Conservation (phyloP, 2,888 invertebrate species). For the Mythimna impura region DNA sequence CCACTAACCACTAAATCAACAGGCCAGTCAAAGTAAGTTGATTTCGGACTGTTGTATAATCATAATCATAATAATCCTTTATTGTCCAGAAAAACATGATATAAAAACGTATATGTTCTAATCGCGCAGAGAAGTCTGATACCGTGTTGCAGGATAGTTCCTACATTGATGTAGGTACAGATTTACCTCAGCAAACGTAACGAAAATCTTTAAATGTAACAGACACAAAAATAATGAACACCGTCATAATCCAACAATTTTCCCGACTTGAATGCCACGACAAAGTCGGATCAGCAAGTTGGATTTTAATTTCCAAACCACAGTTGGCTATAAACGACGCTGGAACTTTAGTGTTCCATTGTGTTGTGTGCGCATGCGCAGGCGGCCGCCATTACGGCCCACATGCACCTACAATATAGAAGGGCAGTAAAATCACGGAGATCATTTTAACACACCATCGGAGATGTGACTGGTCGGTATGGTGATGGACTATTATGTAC, state of each 20-base stretch:
- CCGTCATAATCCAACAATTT: constrained; percentile 42
- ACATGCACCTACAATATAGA: constrained; percentile 72
- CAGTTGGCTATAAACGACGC: constrained; percentile 86
- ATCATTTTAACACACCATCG: constrained; percentile 68
- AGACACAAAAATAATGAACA: constrained; percentile 19
- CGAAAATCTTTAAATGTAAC: not conserved
- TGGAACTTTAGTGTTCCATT: constrained; percentile 88
- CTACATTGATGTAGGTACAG: not conserved
- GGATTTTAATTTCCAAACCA: constrained; percentile 91
- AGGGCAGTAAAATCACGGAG: constrained; percentile 76
- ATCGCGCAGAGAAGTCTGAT: too few relatives aligned
- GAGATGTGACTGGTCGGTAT: constrained; percentile 61
- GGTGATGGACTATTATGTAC: constrained; percentile 19
- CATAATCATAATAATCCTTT: too few relatives aligned
- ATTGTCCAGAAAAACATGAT: too few relatives aligned
- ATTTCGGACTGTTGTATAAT: too few relatives aligned
- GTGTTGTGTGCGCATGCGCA: constrained; percentile 73
- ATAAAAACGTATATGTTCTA: too few relatives aligned
- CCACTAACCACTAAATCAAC: too few relatives aligned
- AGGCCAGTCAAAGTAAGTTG: too few relatives aligned
- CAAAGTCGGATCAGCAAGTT: constrained; percentile 79
- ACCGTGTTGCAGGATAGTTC: not conserved
- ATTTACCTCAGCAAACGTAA: not conserved
- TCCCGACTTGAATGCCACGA: constrained; percentile 60
- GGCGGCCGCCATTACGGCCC: constrained; percentile 76